These are phyloP conservation scores for Trissolcus brochymenae DNA, from an alignment of 2,888 invertebrate genomes.

Conservation along the genomic window DNA sequence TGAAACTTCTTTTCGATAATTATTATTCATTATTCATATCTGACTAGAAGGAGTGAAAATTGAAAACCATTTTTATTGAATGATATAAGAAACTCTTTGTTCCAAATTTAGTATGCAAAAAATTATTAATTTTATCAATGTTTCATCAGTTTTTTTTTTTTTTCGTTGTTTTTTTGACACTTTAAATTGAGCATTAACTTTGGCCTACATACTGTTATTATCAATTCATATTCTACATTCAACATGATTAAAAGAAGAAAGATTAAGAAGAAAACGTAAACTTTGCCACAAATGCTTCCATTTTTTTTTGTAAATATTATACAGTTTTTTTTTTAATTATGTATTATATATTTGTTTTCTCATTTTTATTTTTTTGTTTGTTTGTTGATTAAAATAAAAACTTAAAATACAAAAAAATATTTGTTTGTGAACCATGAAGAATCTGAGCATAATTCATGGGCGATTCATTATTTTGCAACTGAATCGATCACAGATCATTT, in stretches of 20 bases:
- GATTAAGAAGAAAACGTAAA: too few relatives aligned
- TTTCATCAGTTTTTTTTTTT: too few relatives aligned
- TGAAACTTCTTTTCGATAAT: background rate
- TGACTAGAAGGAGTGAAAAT: background rate
- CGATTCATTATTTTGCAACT: constrained; percentile 60
- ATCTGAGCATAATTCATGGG: background rate
- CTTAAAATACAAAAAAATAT: background rate
- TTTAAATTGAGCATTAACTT: too few relatives aligned
- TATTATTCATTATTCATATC: background rate
- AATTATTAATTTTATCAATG: too few relatives aligned
- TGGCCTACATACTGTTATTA: too few relatives aligned
- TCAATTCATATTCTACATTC: too few relatives aligned
- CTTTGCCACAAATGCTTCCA: background rate
- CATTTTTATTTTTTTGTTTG: background rate
- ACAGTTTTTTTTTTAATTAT: background rate
- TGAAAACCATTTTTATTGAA: background rate
- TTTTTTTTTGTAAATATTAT: background rate
- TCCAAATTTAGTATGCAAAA: too few relatives aligned
- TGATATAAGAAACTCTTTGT: too few relatives aligned
- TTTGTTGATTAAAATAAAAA: background rate
- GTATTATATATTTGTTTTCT: background rate
- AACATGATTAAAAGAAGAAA: too few relatives aligned
- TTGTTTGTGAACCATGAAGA: background rate
- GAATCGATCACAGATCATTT: constrained; percentile 1
- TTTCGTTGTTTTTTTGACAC: too few relatives aligned